Percentiles rank a stretch among this genome's conserved stretches.
These are phyloP conservation scores for Cygnus atratus DNA, from an alignment of 2,113 vertebrate genomes.

Conservation along the genomic window DNA sequence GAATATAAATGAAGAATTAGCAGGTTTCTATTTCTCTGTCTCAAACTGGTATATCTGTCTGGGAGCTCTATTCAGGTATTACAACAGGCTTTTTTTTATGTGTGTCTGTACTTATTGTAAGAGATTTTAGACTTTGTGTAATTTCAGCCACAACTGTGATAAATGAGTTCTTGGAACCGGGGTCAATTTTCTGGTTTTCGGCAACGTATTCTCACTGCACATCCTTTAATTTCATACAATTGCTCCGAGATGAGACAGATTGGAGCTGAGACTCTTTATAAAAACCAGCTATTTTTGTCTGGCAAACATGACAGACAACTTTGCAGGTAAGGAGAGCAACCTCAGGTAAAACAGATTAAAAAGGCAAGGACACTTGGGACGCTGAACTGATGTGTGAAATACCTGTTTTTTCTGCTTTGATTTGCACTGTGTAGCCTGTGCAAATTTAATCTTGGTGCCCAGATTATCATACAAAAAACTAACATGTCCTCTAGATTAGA, in stretches of 20 bases:
- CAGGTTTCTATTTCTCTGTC: neutral
- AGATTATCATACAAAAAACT: neutral
- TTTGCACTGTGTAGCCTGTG: neutral
- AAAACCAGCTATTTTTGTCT: neutral
- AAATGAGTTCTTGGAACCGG: neutral
- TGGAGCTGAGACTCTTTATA: neutral
- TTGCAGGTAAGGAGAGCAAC: neutral
- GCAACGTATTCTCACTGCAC: fast-evolving
- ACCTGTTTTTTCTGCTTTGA: neutral
- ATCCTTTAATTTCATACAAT: neutral
- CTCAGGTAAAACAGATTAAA: neutral
- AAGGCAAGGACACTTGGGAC: neutral
- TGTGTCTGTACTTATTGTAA: neutral
- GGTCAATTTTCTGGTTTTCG: neutral
- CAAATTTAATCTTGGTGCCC: neutral
- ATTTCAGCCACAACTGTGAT: neutral
- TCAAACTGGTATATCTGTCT: neutral
- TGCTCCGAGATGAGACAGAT: neutral
- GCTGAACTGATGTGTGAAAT: neutral
- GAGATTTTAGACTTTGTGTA: neutral
- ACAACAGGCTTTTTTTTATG: too few species aligned
- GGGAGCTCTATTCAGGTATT: neutral
- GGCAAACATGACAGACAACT: neutral
- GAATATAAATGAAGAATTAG: neutral
- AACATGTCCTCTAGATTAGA: neutral